A percentile compares a stretch with the other conserved stretches of the same genome.
Evolutionary conservation across 2,797 vertebrate species (phyloP).

Genomic region (Molossus molossus): DNA sequence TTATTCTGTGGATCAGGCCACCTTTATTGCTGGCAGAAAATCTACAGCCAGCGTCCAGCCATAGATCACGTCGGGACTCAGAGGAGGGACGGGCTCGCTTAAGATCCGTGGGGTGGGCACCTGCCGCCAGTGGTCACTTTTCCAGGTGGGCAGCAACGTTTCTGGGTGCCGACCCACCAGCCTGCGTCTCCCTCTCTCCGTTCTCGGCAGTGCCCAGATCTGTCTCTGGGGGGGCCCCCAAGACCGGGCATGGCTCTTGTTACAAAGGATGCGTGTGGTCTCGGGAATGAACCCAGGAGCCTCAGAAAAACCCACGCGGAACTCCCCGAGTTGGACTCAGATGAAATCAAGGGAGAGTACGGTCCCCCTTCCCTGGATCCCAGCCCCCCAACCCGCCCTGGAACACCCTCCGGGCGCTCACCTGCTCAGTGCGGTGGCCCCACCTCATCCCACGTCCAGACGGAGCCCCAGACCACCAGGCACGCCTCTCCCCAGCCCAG

Average conservation of each 20-base stretch:
- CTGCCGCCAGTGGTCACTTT: not conserved
- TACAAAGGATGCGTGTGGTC: not conserved
- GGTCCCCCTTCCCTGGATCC: not conserved
- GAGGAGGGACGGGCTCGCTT: constrained; percentile 87
- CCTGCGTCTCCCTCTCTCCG: not conserved
- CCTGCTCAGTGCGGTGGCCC: too few species aligned
- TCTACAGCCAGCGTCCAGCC: constrained; percentile 92
- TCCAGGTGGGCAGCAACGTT: not conserved
- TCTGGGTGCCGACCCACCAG: not conserved
- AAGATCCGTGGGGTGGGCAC: constrained; percentile 16
- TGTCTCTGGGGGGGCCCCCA: too few species aligned
- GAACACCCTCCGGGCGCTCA: too few species aligned
- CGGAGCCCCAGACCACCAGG: accelerated
- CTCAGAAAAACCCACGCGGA: accelerated
- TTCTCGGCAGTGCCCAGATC: not conserved
- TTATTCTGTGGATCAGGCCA: constrained; percentile 94
- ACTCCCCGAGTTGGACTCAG: not conserved
- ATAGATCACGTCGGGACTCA: constrained; percentile 91
- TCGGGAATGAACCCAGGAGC: accelerated
- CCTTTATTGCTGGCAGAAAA: constrained; percentile 94
- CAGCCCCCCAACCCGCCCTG: accelerated
- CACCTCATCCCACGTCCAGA: accelerated
- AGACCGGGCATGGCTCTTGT: not conserved
- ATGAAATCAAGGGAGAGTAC: accelerated
- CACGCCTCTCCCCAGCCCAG: accelerated